Conservation (phyloP, 2,888 invertebrate genomes). For the Andrena haemorrhoa region DNA sequence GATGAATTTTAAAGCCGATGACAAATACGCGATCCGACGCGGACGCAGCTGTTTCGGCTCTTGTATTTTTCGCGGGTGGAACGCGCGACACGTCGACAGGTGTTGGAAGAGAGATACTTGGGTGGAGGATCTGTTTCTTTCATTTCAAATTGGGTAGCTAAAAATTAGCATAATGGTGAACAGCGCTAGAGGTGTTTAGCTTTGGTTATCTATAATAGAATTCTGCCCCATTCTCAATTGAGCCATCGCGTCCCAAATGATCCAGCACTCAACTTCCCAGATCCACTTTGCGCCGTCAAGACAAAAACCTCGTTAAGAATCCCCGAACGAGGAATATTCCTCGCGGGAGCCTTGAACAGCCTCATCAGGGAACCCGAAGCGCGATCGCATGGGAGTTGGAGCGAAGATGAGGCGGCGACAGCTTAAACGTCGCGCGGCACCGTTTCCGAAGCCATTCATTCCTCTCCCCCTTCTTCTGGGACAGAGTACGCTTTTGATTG, state of each 20-base stretch:
- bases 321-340: neutral
- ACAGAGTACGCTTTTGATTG: conserved; percentile 77
- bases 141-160: neutral
- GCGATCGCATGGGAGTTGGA: conserved; percentile 1
- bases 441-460: conserved; percentile 64
- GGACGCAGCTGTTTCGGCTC: conserved; percentile 15
- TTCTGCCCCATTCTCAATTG: too few species aligned
- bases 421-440: conserved; percentile 51
- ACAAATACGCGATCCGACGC: conserved; percentile 50
- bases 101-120: conserved; percentile 10
- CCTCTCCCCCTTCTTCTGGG: conserved; percentile 45
- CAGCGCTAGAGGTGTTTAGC: neutral
- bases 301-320: neutral
- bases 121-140: neutral
- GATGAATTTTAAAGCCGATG: conserved; percentile 66
- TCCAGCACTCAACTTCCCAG: neutral
- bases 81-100: conserved; percentile 40
- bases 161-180: neutral
- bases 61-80: conserved; percentile 14
- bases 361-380: neutral
- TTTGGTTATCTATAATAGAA: too few species aligned
- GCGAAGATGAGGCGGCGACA: conserved; percentile 38
- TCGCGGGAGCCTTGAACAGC: neutral
- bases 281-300: neutral
- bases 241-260: neutral